Evolutionary conservation across 2,113 vertebrate genomes (phyloP).

Genomic region (Diadophis punctatus): DNA sequence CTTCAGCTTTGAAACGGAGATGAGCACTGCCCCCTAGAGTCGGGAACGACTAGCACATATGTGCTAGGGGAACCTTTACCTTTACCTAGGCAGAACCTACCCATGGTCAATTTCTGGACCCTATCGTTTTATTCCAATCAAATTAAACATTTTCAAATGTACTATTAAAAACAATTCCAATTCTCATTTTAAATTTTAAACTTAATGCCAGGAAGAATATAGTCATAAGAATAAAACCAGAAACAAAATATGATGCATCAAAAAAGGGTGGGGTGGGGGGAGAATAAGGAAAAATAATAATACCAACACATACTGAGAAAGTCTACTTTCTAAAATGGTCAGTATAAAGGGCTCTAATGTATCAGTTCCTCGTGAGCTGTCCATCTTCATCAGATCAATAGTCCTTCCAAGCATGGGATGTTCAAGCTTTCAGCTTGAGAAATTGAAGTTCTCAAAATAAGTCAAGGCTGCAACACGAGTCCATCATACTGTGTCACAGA

Average conservation of each 20-base stretch:
- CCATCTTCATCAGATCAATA: slow-evolving; percentile 89
- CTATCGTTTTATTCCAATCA: slow-evolving; percentile 38
- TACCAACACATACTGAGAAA: slow-evolving; percentile 62
- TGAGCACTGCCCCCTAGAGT: too few relatives aligned
- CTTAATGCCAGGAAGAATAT: background rate
- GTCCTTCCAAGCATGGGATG: slow-evolving; percentile 87
- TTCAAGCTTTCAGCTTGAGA: slow-evolving; percentile 77
- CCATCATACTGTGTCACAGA: slow-evolving; percentile 89
- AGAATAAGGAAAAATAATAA: slow-evolving; percentile 23
- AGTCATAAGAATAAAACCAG: background rate
- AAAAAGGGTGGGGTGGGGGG: background rate
- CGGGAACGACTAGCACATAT: too few relatives aligned
- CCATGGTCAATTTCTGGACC: slow-evolving; percentile 16
- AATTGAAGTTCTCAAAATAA: slow-evolving; percentile 87
- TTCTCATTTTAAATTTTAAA: background rate
- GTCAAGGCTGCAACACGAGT: slow-evolving; percentile 85
- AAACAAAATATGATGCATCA: slow-evolving; percentile 1
- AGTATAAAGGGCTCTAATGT: slow-evolving; percentile 67
- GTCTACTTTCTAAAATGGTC: slow-evolving; percentile 65
- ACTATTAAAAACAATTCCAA: background rate
- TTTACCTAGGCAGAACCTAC: background rate
- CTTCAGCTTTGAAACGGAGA: too few relatives aligned
- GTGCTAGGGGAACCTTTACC: too few relatives aligned
- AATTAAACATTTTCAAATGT: slow-evolving; percentile 49
- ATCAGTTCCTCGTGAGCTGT: slow-evolving; percentile 77